Evolutionary conservation across 2,888 invertebrate genomes (phyloP).

Genomic region (Hedychridium roseum): DNA sequence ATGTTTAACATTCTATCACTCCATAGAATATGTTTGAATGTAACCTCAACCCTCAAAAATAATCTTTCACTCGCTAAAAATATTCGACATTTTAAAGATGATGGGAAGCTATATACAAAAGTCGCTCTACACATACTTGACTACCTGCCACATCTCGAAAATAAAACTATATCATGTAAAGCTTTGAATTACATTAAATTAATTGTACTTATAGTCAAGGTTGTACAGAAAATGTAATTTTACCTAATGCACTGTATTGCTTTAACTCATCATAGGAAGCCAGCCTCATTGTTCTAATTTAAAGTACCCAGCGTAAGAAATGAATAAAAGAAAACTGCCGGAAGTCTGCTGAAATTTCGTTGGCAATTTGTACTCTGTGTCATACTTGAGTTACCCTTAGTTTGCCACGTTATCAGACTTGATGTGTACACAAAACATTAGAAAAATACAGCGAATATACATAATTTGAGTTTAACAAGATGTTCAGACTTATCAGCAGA

Average conservation of each 20-base stretch:
- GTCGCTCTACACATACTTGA: constrained; percentile 18
- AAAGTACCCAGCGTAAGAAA: constrained; percentile 31
- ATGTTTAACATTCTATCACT: not conserved
- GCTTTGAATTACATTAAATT: constrained; percentile 24
- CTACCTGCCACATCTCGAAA: constrained; percentile 15
- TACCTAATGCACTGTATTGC: constrained; percentile 1
- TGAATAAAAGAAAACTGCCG: constrained; percentile 20
- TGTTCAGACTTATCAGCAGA: constrained; percentile 4
- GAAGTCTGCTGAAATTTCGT: not conserved
- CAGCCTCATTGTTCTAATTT: constrained; percentile 16
- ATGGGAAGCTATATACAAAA: constrained; percentile 28
- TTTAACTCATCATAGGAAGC: constrained; percentile 11
- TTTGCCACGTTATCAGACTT: not conserved
- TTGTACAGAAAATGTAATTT: constrained; percentile 25
- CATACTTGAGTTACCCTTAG: not conserved
- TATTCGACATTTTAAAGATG: constrained; percentile 16
- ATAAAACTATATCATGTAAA: constrained; percentile 19
- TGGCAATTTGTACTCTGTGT: not conserved
- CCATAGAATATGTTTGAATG: not conserved
- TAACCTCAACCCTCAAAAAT: constrained; percentile 1
- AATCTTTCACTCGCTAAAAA: constrained; percentile 5
- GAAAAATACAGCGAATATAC: constrained; percentile 23
- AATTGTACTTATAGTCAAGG: constrained; percentile 32
- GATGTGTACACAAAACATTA: constrained; percentile 9
- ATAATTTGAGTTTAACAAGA: constrained; percentile 21